Percentiles rank a stretch among this genome's conserved stretches.
Evolutionary conservation across 2,888 invertebrate species (phyloP).

Genomic region (Anticlea derivata): DNA sequence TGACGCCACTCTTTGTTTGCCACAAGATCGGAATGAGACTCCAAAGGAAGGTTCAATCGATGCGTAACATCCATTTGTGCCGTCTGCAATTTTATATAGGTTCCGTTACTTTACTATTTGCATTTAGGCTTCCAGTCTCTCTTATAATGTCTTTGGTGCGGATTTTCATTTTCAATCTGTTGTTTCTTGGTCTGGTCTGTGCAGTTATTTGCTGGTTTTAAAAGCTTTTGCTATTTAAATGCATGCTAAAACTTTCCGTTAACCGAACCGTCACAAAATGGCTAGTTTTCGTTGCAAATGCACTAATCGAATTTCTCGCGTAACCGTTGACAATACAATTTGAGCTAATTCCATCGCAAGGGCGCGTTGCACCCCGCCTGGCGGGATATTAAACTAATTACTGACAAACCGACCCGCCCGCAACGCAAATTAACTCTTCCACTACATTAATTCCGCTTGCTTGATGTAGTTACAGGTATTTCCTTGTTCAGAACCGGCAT

Average conservation of each 20-base stretch:
- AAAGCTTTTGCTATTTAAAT: conserved; percentile 5
- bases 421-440: conserved; percentile 61
- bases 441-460: conserved; percentile 55
- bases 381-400: conserved; percentile 74
- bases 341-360: conserved; percentile 69
- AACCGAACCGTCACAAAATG: conserved; percentile 11
- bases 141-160: conserved; percentile 9
- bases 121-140: conserved; percentile 20
- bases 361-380: conserved; percentile 36
- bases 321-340: conserved; percentile 72
- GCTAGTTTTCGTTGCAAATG: conserved; percentile 17
- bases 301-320: conserved; percentile 42
- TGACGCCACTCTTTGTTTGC: conserved; percentile 79
- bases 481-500: conserved; percentile 19
- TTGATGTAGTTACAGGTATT: conserved; percentile 28
- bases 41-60: conserved; percentile 65
- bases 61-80: conserved; percentile 65
- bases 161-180: conserved; percentile 20
- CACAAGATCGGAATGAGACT: conserved; percentile 78
- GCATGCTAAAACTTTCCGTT: conserved; percentile 12
- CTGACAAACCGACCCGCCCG: conserved; percentile 64
- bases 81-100: conserved; percentile 36
- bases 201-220: background rate
- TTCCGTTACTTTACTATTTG: conserved; percentile 19
- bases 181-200: conserved; percentile 7